A percentile compares a stretch with the other conserved stretches of the same genome.
Evolutionary conservation across 2,113 vertebrate genomes (phyloP).

Genomic region (Eleginops maclovinus): DNA sequence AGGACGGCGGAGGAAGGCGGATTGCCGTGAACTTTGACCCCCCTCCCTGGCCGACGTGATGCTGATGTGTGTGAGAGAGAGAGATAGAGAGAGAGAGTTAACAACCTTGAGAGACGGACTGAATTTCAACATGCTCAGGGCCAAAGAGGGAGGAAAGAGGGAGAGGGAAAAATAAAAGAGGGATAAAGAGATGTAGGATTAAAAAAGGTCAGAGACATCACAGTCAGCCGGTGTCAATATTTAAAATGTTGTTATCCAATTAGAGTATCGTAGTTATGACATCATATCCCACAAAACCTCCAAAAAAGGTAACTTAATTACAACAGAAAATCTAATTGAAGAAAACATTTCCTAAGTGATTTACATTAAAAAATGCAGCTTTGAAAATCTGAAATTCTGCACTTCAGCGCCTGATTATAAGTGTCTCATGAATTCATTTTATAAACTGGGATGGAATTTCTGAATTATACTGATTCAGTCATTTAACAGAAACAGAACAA

Average conservation of each 20-base stretch:
- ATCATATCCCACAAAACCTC: not conserved
- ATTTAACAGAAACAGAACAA: no score
- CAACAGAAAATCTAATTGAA: no score
- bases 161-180: not conserved
- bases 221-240: not conserved
- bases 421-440: no score
- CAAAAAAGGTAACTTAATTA: not conserved
- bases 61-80: conserved; percentile 57
- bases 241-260: not conserved
- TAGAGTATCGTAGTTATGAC: not conserved
- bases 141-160: not conserved
- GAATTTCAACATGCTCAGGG: conserved; percentile 91
- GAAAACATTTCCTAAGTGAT: no score
- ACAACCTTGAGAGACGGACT: conserved; percentile 97
- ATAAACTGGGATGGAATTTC: no score
- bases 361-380: no score
- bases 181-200: not conserved
- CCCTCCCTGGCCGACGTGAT: conserved; percentile 83
- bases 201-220: not conserved
- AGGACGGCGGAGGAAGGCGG: conserved; percentile 91
- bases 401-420: no score
- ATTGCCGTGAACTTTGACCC: conserved; percentile 92
- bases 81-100: conserved; percentile 21
- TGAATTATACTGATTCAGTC: no score
- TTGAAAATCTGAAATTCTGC: no score